Evolutionary conservation across 35 echinoderm and acorn worm genomes (phyloP), one percentile per base, ranked within the genome.

Genomic region (Ophioderma brevispina): DNA sequence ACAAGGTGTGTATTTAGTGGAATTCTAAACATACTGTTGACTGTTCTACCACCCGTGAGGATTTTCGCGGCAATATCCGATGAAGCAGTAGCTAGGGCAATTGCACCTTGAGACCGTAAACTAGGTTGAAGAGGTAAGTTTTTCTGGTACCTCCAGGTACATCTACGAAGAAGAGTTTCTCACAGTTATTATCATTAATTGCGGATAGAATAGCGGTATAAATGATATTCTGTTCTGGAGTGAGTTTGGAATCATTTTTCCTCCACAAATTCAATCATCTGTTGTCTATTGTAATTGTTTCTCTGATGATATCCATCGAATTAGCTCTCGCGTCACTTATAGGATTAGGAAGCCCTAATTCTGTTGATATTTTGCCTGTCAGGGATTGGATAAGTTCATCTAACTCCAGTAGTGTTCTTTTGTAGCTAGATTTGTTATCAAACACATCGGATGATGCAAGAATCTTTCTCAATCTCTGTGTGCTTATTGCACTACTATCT

Each of bases 71-170:
- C 91, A 13, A 92, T 92, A 15, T 85, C 91, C 39, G 63, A 76
- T 21, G 55, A 78, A 31, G 91, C 76, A 17, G 79, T 79, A 78
- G 91, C 84, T 21, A 80, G 55, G 19, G 84, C 84, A 15, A 55
- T 80, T 42, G 35, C 34, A 39, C 42, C 34, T 80, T 79, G 21
- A 14, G 18, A 36, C 33, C 56, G 82, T n/a, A 92, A 18, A 92
- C 19, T 13, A 33, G 30, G 42, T 92, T 92, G 32, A 76, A 78
- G 18, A 81, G 31, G 42, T 76, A 87, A 8, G 90, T 92, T 78
- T 92, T 92, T 4, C 90, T 76, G 1, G 90, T 92, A 3, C 82
- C 90, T 25, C 90, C 90, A n/a, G 90, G 90, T 75, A 38, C 90
- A 87, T 92, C 90, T n/a, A 92, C 32, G 46, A 85, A 85, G 75